Conservation (phyloP, 2,797 vertebrate species). For the Gallinago stenura region DNA sequence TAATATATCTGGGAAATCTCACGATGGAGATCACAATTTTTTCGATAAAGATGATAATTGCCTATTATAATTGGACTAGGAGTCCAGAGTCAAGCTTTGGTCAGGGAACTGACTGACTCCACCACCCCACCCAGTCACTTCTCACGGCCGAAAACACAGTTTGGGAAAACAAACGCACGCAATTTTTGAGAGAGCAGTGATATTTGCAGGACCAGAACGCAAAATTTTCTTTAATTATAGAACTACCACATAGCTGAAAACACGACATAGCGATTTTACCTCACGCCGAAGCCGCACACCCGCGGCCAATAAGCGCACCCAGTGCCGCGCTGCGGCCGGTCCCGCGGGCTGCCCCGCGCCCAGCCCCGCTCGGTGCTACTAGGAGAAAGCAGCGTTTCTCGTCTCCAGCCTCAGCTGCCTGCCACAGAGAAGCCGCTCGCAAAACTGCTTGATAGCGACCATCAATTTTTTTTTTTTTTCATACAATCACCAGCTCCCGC, state of each 20-base stretch:
- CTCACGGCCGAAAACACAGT: accelerated
- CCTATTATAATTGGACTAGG: neutral
- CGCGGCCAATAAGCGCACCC: slow-evolving; percentile 35
- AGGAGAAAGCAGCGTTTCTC: neutral
- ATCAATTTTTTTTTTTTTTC: neutral
- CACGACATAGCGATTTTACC: accelerated
- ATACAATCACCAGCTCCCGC: neutral
- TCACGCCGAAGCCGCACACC: accelerated
- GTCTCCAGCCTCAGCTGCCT: neutral
- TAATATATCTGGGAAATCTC: neutral
- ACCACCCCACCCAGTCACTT: accelerated
- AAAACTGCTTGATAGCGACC: slow-evolving; percentile 71
- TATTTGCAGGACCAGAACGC: accelerated
- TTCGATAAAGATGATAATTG: neutral
- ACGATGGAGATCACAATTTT: accelerated
- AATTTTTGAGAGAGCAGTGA: accelerated
- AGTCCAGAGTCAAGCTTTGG: neutral
- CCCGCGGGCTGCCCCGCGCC: neutral
- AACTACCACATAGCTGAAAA: accelerated
- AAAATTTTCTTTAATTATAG: accelerated
- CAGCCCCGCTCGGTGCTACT: slow-evolving; percentile 19
- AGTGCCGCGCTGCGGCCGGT: neutral
- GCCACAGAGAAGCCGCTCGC: slow-evolving; percentile 36
- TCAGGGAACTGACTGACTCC: accelerated
- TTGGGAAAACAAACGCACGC: neutral